These are phyloP conservation scores for Mus pahari DNA, from an alignment of 2,113 vertebrate genomes.

Conservation along the genomic window DNA sequence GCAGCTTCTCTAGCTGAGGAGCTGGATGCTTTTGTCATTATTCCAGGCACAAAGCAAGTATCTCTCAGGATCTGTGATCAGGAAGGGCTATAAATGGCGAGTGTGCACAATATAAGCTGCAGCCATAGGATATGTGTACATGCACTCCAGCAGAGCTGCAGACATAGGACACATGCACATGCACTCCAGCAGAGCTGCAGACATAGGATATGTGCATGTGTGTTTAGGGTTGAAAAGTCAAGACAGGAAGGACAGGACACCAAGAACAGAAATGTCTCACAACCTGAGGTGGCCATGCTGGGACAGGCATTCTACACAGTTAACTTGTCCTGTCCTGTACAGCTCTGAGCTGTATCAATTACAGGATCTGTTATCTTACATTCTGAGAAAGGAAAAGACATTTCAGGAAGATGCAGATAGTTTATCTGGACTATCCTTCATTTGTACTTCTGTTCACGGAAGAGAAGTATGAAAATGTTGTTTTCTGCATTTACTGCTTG, in stretches of 20 bases:
- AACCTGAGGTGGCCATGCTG: too few species aligned
- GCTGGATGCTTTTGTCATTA: neutral
- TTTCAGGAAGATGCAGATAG: neutral
- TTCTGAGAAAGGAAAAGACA: slow-evolving; percentile 13
- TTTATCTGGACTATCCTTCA: slow-evolving; percentile 58
- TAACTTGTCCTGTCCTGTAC: neutral
- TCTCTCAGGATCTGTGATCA: slow-evolving; percentile 18
- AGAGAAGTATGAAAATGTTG: slow-evolving; percentile 60
- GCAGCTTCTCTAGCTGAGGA: too few species aligned
- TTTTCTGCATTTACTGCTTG: slow-evolving; percentile 59
- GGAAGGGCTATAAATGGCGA: slow-evolving; percentile 31
- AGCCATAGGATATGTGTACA: neutral
- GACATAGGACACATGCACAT: neutral
- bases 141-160: neutral
- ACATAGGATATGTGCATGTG: neutral
- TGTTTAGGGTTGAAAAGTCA: slow-evolving; percentile 1
- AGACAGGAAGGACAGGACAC: neutral
- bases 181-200: neutral
- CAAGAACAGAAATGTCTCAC: neutral
- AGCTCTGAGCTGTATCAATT: neutral
- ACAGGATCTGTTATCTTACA: neutral
- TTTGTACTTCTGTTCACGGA: slow-evolving; percentile 58
- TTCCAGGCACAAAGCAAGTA: neutral
- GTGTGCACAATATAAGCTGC: neutral
- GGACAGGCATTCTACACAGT: neutral